These are phyloP conservation scores for Mustela lutreola DNA, from an alignment of 2,113 vertebrate genomes.

Conservation along the genomic window DNA sequence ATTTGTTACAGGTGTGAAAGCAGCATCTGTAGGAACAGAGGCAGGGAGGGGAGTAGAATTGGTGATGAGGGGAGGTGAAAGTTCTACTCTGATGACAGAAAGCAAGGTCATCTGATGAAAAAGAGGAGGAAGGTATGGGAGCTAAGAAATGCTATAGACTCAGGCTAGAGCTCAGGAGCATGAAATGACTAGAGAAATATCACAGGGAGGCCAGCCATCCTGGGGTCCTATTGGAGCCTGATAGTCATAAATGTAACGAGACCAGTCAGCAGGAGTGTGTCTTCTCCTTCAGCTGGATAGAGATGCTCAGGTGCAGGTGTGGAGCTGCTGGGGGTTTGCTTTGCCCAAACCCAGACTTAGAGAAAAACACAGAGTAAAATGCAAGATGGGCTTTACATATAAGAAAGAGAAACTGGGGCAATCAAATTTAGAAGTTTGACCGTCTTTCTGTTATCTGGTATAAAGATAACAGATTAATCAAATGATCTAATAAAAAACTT, in stretches of 20 bases:
- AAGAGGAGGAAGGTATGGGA: neutral
- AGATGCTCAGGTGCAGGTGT: neutral
- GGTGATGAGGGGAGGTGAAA: neutral
- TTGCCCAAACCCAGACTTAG: neutral
- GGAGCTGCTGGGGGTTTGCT: too few relatives aligned
- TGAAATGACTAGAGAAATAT: neutral
- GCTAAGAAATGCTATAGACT: neutral
- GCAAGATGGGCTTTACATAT: neutral
- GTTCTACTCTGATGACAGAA: neutral
- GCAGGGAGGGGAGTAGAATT: neutral
- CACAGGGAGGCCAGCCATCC: too few relatives aligned
- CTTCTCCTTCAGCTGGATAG: accelerated
- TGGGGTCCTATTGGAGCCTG: neutral
- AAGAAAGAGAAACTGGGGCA: neutral
- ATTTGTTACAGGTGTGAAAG: neutral
- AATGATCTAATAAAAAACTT: neutral
- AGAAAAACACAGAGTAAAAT: neutral
- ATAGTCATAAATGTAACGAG: neutral
- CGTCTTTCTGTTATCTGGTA: neutral
- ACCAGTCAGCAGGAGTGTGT: neutral
- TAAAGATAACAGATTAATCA: neutral
- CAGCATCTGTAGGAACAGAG: neutral
- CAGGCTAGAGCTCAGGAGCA: neutral
- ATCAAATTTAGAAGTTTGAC: neutral
- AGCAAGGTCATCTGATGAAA: neutral